Evolutionary conservation across 2,888 invertebrate genomes (phyloP), one percentile per base, ranked within the genome.

Genomic region (Tenthredo distinguenda): DNA sequence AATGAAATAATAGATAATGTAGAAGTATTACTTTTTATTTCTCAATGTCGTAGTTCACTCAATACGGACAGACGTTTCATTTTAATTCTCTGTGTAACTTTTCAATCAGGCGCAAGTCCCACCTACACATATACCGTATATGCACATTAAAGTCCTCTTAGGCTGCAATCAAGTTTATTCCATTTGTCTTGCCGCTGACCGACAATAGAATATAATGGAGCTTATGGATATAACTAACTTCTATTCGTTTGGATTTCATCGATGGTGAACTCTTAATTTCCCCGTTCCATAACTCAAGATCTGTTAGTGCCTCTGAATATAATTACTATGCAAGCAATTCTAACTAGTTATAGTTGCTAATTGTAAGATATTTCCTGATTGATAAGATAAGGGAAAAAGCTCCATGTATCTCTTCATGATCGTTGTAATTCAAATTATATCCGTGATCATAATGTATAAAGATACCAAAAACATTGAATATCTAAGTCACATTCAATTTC

Each of bases 291-390:
- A 34, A 68, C 12, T 68, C 18, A 34, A 68, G 68, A 34, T 12
- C 72, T 72, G 21, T 40, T 43, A 43, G 9, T 74, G 21, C 43
- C 43, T 43, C 21, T 74, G 40, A 43, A 74, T 74, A 74, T 74
- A 26, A 40, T 74, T n/a, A 40, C 72, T 74, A n/a, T 74, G 40
- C 43, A 74, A 74, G 72, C 72, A 74, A 74, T 74, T 74, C 72
- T 74, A 74, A 43, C 40, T 74, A 74, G 18, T 15, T 15, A 15
- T 74, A n/a, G 18, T 74, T 10, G 43, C 40, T 74, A 43, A 43
- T 74, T 21, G n/a, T 43, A 15, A 71, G 37, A 43, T 74, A 5
- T 40, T 43, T 43, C n/a, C 40, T 21, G 21, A 43, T 21, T 43
- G 9, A 34, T 26, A 68, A 18, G 15, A 68, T 68, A 34, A 26